A percentile compares a stretch with the other conserved stretches of the same genome.
These are phyloP conservation scores for Entomobrya proxima DNA, from an alignment of 2,888 invertebrate genomes.

Conservation along the genomic window DNA sequence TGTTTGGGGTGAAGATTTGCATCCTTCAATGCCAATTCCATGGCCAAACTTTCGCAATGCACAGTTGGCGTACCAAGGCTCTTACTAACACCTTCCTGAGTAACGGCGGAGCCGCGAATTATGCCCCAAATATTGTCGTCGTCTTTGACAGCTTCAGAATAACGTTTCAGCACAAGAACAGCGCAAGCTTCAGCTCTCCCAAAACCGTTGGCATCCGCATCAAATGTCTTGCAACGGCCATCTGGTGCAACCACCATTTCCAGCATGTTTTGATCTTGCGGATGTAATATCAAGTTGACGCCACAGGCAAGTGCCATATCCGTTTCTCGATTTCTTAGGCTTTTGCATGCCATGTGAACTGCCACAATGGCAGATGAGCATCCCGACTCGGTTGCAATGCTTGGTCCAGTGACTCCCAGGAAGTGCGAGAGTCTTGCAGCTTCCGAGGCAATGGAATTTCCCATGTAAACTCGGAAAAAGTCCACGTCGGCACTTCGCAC, in stretches of 20 bases:
- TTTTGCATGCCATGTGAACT: slow-evolving; percentile 30
- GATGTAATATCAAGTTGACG: slow-evolving; percentile 60
- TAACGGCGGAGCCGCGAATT: slow-evolving; percentile 75
- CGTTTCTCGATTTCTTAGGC: background rate
- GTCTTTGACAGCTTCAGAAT: slow-evolving; percentile 69
- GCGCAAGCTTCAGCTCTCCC: slow-evolving; percentile 76
- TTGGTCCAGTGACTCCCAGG: slow-evolving; percentile 59
- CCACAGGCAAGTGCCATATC: slow-evolving; percentile 44
- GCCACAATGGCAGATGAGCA: slow-evolving; percentile 42
- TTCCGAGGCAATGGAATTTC: slow-evolving; percentile 54
- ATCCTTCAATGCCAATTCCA: slow-evolving; percentile 50
- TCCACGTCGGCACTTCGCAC: background rate
- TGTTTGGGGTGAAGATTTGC: slow-evolving; percentile 52
- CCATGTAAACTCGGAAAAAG: slow-evolving; percentile 56
- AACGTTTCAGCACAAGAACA: slow-evolving; percentile 76
- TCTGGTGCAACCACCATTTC: slow-evolving; percentile 70
- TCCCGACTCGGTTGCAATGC: slow-evolving; percentile 52
- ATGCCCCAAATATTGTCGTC: slow-evolving; percentile 73
- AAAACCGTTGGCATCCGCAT: slow-evolving; percentile 76
- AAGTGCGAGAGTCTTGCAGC: slow-evolving; percentile 58
- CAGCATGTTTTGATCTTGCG: slow-evolving; percentile 26
- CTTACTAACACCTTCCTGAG: slow-evolving; percentile 76
- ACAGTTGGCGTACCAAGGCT: slow-evolving; percentile 75
- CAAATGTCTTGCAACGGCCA: slow-evolving; percentile 74
- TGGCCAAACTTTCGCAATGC: slow-evolving; percentile 52